A percentile compares a stretch with the other conserved stretches of the same genome.
phyloP scores from a whole-genome alignment of 2,888 invertebrate genomes.

The Apamea monoglypha region DNA sequence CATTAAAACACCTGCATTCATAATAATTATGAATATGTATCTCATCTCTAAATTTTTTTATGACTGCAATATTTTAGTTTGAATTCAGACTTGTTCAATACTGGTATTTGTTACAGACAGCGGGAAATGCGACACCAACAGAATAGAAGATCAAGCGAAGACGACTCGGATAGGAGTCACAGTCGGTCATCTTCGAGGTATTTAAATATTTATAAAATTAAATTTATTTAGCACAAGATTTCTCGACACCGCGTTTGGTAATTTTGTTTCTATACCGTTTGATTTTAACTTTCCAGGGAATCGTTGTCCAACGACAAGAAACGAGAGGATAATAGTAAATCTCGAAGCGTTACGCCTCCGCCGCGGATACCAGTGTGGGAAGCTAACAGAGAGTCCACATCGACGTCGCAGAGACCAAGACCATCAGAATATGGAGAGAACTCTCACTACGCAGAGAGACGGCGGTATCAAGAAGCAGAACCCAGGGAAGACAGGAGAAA shows the following conservation, averaged over 20 bases:
- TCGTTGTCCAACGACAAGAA: constrained; percentile 77
- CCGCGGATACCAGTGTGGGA: constrained; percentile 82
- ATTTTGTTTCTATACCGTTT: background rate
- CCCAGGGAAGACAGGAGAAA: constrained; percentile 63
- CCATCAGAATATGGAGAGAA: constrained; percentile 67
- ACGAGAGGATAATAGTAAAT: constrained; percentile 70
- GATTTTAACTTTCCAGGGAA: constrained; percentile 71
- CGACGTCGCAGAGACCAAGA: constrained; percentile 68
- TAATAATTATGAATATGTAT: constrained; percentile 2
- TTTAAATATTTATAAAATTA: constrained; percentile 9
- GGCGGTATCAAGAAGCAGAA: constrained; percentile 68
- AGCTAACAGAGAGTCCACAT: constrained; percentile 67
- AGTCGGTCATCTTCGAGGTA: constrained; percentile 85
- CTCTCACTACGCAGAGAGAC: constrained; percentile 64
- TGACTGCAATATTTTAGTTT: background rate
- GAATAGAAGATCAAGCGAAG: constrained; percentile 88
- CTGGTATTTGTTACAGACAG: constrained; percentile 90
- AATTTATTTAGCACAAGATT: background rate
- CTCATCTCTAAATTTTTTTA: background rate
- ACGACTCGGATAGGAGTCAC: constrained; percentile 81
- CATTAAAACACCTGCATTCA: background rate
- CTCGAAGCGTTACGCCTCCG: constrained; percentile 78
- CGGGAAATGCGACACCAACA: constrained; percentile 95
- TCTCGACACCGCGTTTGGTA: background rate
- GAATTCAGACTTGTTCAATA: constrained; percentile 21